These are phyloP conservation scores for Lophura nycthemera DNA, from an alignment of 2,113 vertebrate genomes.

Conservation along the genomic window DNA sequence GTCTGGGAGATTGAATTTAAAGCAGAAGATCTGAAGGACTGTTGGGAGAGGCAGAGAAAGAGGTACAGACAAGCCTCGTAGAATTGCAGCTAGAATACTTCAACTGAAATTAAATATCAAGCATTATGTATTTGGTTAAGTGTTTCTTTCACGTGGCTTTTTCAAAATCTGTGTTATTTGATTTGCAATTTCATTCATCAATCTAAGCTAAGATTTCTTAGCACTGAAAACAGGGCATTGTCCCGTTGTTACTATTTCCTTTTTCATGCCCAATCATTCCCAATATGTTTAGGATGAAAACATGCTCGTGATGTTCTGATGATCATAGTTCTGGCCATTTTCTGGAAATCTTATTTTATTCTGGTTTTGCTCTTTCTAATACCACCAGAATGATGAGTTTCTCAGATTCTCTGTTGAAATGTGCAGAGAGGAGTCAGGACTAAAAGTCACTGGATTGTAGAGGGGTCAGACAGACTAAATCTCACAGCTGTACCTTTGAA, in stretches of 20 bases:
- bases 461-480: neutral
- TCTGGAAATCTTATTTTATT: neutral
- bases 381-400: neutral
- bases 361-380: neutral
- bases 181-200: neutral
- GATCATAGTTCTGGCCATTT: rapidly evolving
- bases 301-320: rapidly evolving
- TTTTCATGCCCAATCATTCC: neutral
- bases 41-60: neutral
- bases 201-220: neutral
- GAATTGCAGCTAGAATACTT: neutral
- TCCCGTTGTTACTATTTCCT: neutral
- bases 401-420: neutral
- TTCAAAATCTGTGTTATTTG: neutral
- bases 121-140: rapidly evolving
- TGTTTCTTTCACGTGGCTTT: neutral
- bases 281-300: neutral
- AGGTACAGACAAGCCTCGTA: neutral
- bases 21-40: neutral
- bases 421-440: neutral
- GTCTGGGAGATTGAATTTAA: neutral
- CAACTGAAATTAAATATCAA: neutral
- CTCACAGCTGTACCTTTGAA: neutral
- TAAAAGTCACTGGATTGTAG: neutral
- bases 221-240: neutral